Evolutionary conservation across 2,888 invertebrate genomes (phyloP), one percentile per base, ranked within the genome.

Genomic region (Ophioninae sp.): DNA sequence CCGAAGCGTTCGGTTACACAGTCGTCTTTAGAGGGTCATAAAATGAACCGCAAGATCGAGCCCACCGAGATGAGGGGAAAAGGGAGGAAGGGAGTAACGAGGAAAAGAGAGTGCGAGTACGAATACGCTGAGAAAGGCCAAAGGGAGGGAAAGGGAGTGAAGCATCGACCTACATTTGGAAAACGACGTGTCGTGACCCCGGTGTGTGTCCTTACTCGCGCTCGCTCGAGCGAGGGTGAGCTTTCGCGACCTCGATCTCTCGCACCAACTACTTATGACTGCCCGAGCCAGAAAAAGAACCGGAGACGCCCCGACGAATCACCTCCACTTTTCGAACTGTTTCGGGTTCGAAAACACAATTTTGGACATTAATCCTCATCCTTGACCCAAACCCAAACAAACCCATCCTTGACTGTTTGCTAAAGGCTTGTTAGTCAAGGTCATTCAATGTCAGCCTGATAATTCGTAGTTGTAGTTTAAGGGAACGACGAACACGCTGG

Each of bases 141-240:
- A 41, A 21, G 23, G 56, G 56, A 50, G 56, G n/a, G 62, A 37
- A 56, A 39, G 72, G 64, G 67, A 56, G 76, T 59, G 81, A 81
- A 83, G 76, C 72, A 81, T 80, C 77, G 83, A 81, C 81, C 83
- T 81, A 83, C 81, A 77, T 82, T 82, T 74, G 78, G 77, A 78
- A 78, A 82, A 69, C 78, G 74, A 82, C 74, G 78, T 82, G 82
- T 82, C 82, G 82, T 82, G 82, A 82, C 82, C 82, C 82, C 82
- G 78, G n/a, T n/a, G 82, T 13, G 39, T 82, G 82, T 82, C 82
- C 82, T 82, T 78, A 82, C 78, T 69, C 64, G 78, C 23, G 69
- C 78, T 74, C 68, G 68, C 69, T 69, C 41, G 74, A 82, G 73
- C 78, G 82, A 74, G 82, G 78, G 82, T 78, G 82, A 78, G 82